Base-by-base conservation (phyloP, 2,113 vertebrate species). In the Lophius piscatorius region DNA sequence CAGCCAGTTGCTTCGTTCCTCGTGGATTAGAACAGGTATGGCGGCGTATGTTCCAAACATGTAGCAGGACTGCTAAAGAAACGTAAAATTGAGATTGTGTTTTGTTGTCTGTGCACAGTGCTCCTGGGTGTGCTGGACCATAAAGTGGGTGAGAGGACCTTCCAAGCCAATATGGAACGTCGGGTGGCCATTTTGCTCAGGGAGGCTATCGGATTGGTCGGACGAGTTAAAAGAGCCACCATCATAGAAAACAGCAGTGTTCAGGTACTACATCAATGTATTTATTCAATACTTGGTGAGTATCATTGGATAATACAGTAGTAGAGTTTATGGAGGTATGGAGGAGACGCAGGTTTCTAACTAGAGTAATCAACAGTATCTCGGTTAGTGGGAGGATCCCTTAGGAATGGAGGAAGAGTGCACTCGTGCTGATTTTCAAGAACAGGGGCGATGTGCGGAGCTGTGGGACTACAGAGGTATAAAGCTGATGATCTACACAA, bases 21-120 rank as follows among this genome's bases (percentile, higher is more conserved):
- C 96, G 6, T 98, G 96, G 96, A 92, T 99, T 47, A 93, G 87
- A 92, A 98, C 97, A 94, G 95, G 97, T 99, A 91, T 28, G n/a
- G 0, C 39, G 9, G 11, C 28, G 70, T 38, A 10, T 28, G 4
- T 28, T 63, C 9, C 42, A 29, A 4, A 9, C 21, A 9, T 42
- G 9, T 2, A 24, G 23, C 24, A 63, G 41, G 41, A 4, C 13
- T 48, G 29, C 29, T 31, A 9, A 10, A n/a, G n/a, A n/a, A n/a
- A n/a, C n/a, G 21, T n/a, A 3, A 12, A 9, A 18, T 14, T 29
- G 4, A 39, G 2, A 26, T 9, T 24, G 5, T 22, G 17, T 8
- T 36, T 26, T 46, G 7, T 18, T 55, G 14, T 82, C 20, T 70
- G 9, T 70, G 8, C 28, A 12, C 24, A 93, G 92, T 93, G 31